Evolutionary conservation across 2,888 invertebrate genomes (phyloP).

Genomic region (Drosophila meridionalis): DNA sequence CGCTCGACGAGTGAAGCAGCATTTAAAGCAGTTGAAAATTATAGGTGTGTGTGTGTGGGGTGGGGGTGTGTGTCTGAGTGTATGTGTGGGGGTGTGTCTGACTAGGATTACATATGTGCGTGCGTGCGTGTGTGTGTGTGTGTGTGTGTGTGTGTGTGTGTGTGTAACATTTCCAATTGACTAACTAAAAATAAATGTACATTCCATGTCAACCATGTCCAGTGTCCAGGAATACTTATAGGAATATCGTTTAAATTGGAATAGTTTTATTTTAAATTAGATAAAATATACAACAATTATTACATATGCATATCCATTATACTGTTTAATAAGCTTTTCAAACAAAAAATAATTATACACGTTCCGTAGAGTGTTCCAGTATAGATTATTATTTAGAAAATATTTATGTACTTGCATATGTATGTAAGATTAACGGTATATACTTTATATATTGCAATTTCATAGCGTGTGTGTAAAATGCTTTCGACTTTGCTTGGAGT

Average conservation of each 20-base stretch:
- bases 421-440: conserved; percentile 33
- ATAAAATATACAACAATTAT: conserved; percentile 72
- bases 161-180: background rate
- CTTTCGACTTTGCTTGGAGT: conserved; percentile 18
- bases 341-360: conserved; percentile 47
- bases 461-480: conserved; percentile 44
- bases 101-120: background rate
- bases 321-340: conserved; percentile 50
- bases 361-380: conserved; percentile 35
- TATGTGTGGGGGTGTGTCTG: background rate
- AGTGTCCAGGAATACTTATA: background rate
- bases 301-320: conserved; percentile 53
- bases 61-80: background rate
- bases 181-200: conserved; percentile 6
- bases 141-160: conserved; percentile 8
- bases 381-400: conserved; percentile 25
- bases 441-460: conserved; percentile 49
- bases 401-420: conserved; percentile 35
- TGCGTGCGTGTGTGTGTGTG: conserved; percentile 12
- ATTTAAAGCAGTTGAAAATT: background rate
- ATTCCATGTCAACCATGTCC: background rate
- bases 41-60: background rate
- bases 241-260: conserved; percentile 43
- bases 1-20: conserved; percentile 50
- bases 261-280: conserved; percentile 68